Base-by-base conservation (phyloP, 35 echinoderm and acorn worm species). In the Stichopus chloronotus region DNA sequence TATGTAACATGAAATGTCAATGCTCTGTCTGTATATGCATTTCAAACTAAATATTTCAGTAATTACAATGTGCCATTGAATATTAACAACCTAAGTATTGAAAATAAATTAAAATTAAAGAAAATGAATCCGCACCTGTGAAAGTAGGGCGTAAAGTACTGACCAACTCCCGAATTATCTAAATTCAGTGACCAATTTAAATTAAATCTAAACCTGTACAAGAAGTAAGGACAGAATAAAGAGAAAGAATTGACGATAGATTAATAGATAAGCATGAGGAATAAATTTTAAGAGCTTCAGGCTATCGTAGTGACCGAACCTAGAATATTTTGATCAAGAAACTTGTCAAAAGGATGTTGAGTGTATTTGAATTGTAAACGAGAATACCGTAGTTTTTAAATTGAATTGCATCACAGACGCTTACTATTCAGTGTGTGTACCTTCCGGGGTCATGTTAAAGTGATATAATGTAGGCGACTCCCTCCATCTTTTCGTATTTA, bases 351-450 rank as follows among this genome's bases (percentile, higher is more conserved):
- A 20, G 13, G 17, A 53, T 57, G 55, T n/a, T 21, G 57, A 8
- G 25, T 58, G 55, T 85, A 85, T 85, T 85, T 85, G 53, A 85
- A 85, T 85, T 58, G 82, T 85, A 55, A 85, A 85, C 82, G 82
- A 84, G 82, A 58, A 85, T 22, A 43, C 30, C 30, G 30, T 43
- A 81, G 52, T 56, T 59, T 43, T 59, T 53, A 85, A 17, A 58
- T 85, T 85, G 55, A 53, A 85, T 85, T 85, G 82, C 82, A 85
- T 85, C 82, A 85, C 82, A 85, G 58, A 58, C 55, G 56, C 56
- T 58, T 85, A 19, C 5, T 19, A 85, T 58, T 17, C 82, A 85
- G 19, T 8, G 55, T 20, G 3, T 22, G 54, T n/a, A 12, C 82
- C 55, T 53, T 82, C 25, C 16, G 52, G 10, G 17, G 55, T 20